phyloP scores from a whole-genome alignment of 2,113 vertebrate genomes.

The Dunckerocampus dactyliophorus region DNA sequence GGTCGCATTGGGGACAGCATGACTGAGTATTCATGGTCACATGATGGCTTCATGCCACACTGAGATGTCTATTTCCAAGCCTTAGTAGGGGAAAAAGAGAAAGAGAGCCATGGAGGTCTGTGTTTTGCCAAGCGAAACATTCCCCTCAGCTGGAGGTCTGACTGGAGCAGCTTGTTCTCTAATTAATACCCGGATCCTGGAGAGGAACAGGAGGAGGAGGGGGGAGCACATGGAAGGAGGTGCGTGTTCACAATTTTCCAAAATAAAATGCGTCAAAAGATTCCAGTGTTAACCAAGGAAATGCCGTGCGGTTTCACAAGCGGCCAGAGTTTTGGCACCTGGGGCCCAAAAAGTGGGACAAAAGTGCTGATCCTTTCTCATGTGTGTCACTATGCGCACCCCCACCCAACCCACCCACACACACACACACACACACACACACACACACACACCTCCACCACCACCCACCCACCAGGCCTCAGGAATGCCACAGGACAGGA shows the following conservation, averaged over 20 bases:
- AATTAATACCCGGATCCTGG: conserved; percentile 46
- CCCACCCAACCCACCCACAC: not conserved
- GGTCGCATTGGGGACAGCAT: conserved; percentile 46
- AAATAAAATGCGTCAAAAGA: conserved; percentile 34
- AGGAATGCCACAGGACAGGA: conserved; percentile 58
- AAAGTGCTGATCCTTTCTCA: conserved; percentile 64
- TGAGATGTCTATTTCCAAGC: conserved; percentile 37
- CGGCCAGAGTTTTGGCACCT: conserved; percentile 39
- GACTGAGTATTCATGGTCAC: conserved; percentile 18
- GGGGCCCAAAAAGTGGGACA: conserved; percentile 34
- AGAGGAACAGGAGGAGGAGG: not conserved
- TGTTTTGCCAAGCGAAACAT: conserved; percentile 41
- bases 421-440: not conserved
- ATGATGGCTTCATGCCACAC: not conserved
- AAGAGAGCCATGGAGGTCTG: conserved; percentile 1
- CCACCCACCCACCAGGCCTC: conserved; percentile 39
- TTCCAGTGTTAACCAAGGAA: conserved; percentile 41
- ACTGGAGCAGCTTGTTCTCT: conserved; percentile 37
- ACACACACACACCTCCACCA: not conserved
- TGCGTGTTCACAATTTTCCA: conserved; percentile 10
- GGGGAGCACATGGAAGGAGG: conserved; percentile 4
- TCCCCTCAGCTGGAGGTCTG: conserved; percentile 40
- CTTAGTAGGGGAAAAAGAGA: conserved; percentile 10
- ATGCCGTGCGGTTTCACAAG: conserved; percentile 39
- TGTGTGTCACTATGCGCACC: conserved; percentile 34